Percentiles rank a stretch among this genome's conserved stretches.
phyloP scores from a whole-genome alignment of 2,888 invertebrate species.

The Villa cingulata region DNA sequence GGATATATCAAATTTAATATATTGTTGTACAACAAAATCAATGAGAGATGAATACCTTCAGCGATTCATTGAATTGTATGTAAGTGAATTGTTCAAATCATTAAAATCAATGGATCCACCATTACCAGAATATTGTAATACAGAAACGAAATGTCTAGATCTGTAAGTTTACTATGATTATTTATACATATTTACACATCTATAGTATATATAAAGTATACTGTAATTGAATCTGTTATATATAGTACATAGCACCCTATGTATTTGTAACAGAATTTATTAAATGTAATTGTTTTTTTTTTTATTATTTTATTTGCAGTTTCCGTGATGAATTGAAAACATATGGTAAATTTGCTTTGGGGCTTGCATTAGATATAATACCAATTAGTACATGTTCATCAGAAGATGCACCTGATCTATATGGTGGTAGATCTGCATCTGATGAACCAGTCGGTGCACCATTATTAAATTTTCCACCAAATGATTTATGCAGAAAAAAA shows the following conservation, averaged over 20 bases:
- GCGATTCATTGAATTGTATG: constrained; percentile 46
- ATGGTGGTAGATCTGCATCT: constrained; percentile 30
- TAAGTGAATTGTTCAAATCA: constrained; percentile 43
- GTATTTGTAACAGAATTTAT: no score
- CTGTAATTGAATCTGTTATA: no score
- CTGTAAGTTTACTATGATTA: constrained; percentile 36
- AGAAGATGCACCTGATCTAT: constrained; percentile 57
- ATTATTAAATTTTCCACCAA: constrained; percentile 38
- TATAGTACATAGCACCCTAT: no score
- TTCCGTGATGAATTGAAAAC: constrained; percentile 48
- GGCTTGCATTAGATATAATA: constrained; percentile 54
- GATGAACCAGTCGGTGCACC: constrained; percentile 29
- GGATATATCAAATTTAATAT: constrained; percentile 52
- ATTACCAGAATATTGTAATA: constrained; percentile 25
- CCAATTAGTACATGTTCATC: constrained; percentile 58
- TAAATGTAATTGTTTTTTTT: background rate
- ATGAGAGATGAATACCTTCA: constrained; percentile 46
- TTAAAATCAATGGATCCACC: constrained; percentile 43
- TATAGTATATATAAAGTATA: background rate
- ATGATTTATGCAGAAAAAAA: constrained; percentile 47
- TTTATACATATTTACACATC: background rate
- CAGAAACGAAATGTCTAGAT: constrained; percentile 40
- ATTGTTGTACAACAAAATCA: constrained; percentile 49
- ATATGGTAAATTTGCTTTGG: constrained; percentile 52
- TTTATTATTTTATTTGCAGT: constrained; percentile 29